Conservation (phyloP, 2,113 vertebrate genomes). For the Oophaga pumilio region DNA sequence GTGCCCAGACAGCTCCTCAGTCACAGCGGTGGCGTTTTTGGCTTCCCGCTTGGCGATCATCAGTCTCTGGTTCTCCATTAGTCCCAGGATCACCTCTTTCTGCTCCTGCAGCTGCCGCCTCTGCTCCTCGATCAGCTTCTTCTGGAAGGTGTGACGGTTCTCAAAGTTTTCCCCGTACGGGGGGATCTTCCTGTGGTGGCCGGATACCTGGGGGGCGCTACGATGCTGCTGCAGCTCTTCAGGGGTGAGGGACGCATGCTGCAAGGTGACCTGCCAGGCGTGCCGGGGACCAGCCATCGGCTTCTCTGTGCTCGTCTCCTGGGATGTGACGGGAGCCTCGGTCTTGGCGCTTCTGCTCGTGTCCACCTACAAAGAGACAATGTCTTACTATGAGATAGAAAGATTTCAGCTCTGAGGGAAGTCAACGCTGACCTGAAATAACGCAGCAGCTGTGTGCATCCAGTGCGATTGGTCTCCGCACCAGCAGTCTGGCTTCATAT, state of each 20-base stretch:
- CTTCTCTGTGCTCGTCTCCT: slow-evolving; percentile 44
- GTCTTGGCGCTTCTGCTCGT: not conserved
- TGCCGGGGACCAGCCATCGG: slow-evolving; percentile 54
- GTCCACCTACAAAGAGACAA: not conserved
- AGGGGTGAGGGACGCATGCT: slow-evolving; percentile 60
- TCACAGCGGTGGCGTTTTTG: slow-evolving; percentile 57
- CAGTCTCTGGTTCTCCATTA: slow-evolving; percentile 76
- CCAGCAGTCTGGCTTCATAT: no score
- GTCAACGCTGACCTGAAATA: no score
- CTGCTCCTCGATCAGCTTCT: slow-evolving; percentile 82
- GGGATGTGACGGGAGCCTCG: not conserved
- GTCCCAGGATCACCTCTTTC: slow-evolving; percentile 76
- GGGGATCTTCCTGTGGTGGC: slow-evolving; percentile 56
- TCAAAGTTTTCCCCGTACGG: slow-evolving; percentile 67
- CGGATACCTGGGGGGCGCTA: slow-evolving; percentile 20
- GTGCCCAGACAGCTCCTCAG: slow-evolving; percentile 46
- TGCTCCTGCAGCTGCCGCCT: slow-evolving; percentile 84
- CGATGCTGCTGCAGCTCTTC: slow-evolving; percentile 60
- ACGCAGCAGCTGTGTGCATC: no score
- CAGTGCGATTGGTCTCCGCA: no score
- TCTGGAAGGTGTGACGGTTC: slow-evolving; percentile 75
- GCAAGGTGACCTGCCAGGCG: slow-evolving; percentile 72
- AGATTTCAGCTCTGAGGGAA: not conserved
- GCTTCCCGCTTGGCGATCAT: slow-evolving; percentile 68
- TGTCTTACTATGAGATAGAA: no score